Evolutionary conservation across 1,140 invertebrate genomes (phyloP).

Genomic region (Teleogryllus occipitalis): DNA sequence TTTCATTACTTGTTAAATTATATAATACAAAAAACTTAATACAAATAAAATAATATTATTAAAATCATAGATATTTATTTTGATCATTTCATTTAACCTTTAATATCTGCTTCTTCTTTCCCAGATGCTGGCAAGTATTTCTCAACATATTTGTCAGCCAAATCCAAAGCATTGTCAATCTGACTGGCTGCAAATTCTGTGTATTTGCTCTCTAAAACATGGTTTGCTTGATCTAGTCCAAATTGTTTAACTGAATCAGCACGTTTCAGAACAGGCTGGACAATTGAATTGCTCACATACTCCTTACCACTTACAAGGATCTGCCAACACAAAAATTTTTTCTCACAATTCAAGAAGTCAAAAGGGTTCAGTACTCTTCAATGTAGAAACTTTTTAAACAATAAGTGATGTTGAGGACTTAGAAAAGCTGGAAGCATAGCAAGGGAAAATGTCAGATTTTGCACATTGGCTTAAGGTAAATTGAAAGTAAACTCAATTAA

Average conservation of each 20-base stretch:
- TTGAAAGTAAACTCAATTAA: too few relatives aligned
- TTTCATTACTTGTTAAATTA: too few relatives aligned
- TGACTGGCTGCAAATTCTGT: constrained; percentile 58
- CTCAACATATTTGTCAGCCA: constrained; percentile 71
- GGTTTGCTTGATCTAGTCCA: constrained; percentile 48
- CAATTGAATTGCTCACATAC: constrained; percentile 56
- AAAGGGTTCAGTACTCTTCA: too few relatives aligned
- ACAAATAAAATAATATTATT: too few relatives aligned
- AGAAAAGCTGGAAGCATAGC: too few relatives aligned
- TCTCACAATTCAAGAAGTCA: too few relatives aligned
- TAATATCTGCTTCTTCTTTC: constrained; percentile 37
- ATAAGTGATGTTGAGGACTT: too few relatives aligned
- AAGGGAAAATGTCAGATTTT: too few relatives aligned
- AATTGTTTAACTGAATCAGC: constrained; percentile 70
- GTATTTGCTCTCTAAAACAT: constrained; percentile 14
- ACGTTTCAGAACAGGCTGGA: constrained; percentile 56
- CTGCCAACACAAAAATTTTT: constrained; percentile 34
- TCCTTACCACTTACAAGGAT: constrained; percentile 67
- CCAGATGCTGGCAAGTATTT: constrained; percentile 61
- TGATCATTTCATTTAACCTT: background rate
- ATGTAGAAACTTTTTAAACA: too few relatives aligned
- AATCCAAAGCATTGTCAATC: constrained; percentile 59
- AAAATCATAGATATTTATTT: too few relatives aligned
- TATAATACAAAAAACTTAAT: too few relatives aligned
- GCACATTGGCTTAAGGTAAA: too few relatives aligned